These are phyloP conservation scores for Sebastes ruberrimus DNA, from an alignment of 2,797 vertebrate species.

Conservation along the genomic window DNA sequence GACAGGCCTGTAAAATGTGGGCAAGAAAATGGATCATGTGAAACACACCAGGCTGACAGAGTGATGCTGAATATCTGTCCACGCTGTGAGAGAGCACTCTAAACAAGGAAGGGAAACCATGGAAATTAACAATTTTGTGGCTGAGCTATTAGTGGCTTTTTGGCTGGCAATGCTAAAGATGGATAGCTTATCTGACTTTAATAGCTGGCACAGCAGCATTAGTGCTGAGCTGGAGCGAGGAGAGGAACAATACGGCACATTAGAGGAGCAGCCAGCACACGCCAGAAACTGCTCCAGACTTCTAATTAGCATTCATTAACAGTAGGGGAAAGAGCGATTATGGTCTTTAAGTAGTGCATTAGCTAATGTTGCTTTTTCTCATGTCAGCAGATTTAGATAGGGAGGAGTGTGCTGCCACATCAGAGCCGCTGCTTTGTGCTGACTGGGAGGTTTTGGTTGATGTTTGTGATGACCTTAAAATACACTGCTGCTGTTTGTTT, in stretches of 20 bases:
- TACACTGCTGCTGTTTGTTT: constrained; percentile 74
- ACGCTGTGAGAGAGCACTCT: constrained; percentile 41
- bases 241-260: constrained; percentile 83
- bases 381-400: constrained; percentile 84
- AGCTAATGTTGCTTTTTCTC: constrained; percentile 84
- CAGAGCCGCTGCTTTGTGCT: constrained; percentile 75
- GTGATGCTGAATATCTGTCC: constrained; percentile 40
- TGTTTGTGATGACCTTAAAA: constrained; percentile 77
- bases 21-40: constrained; percentile 29
- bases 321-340: constrained; percentile 85
- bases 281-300: constrained; percentile 79
- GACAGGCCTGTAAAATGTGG: constrained; percentile 28
- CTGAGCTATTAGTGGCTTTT: constrained; percentile 79
- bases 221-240: constrained; percentile 79
- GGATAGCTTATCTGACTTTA: constrained; percentile 84
- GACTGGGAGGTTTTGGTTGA: constrained; percentile 68
- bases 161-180: constrained; percentile 81
- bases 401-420: constrained; percentile 73
- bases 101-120: constrained; percentile 68
- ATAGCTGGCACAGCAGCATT: constrained; percentile 84
- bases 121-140: constrained; percentile 81
- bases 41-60: constrained; percentile 18
- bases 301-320: constrained; percentile 90
- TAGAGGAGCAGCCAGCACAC: constrained; percentile 82
- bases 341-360: constrained; percentile 87